Evolutionary conservation across 2,113 vertebrate species (phyloP).

Genomic region (Antennarius striatus): DNA sequence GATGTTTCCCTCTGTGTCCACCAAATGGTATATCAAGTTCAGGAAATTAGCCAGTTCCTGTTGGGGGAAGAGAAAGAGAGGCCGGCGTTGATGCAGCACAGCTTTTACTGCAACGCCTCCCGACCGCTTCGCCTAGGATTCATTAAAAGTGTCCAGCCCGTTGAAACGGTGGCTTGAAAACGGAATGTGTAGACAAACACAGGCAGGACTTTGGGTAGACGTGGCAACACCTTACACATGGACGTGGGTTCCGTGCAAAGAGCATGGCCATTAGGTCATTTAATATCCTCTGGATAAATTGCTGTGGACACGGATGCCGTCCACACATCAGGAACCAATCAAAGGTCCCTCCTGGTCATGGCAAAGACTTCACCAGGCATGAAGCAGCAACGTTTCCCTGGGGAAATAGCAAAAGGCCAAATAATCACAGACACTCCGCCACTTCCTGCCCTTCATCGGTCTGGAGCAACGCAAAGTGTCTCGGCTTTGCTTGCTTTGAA

Average conservation of each 20-base stretch:
- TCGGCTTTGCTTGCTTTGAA: slow-evolving; percentile 28
- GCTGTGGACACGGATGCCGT: slow-evolving; percentile 45
- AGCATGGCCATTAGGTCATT: slow-evolving; percentile 73
- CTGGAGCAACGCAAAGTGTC: slow-evolving; percentile 39
- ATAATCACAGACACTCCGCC: slow-evolving; percentile 71
- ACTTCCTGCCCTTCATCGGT: slow-evolving; percentile 67
- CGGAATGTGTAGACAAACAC: not conserved
- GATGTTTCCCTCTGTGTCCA: slow-evolving; percentile 66
- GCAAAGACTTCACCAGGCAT: slow-evolving; percentile 48
- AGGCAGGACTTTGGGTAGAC: not conserved
- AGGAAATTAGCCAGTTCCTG: slow-evolving; percentile 83
- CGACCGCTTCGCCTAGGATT: no score
- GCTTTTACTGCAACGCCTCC: slow-evolving; percentile 31
- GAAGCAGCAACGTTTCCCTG: slow-evolving; percentile 60
- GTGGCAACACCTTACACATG: slow-evolving; percentile 29
- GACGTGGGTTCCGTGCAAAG: slow-evolving; percentile 59
- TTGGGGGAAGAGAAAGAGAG: slow-evolving; percentile 64
- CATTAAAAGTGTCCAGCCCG: not conserved
- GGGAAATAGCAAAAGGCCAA: slow-evolving; percentile 70
- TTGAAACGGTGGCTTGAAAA: not conserved
- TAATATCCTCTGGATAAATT: slow-evolving; percentile 76
- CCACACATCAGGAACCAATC: slow-evolving; percentile 76
- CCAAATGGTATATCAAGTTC: slow-evolving; percentile 76
- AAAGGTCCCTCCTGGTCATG: slow-evolving; percentile 54
- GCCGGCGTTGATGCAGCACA: slow-evolving; percentile 37